Percentiles rank a stretch among this genome's conserved stretches.
Evolutionary conservation across 2,797 vertebrate genomes (phyloP).

Genomic region (Helarctos malayanus): DNA sequence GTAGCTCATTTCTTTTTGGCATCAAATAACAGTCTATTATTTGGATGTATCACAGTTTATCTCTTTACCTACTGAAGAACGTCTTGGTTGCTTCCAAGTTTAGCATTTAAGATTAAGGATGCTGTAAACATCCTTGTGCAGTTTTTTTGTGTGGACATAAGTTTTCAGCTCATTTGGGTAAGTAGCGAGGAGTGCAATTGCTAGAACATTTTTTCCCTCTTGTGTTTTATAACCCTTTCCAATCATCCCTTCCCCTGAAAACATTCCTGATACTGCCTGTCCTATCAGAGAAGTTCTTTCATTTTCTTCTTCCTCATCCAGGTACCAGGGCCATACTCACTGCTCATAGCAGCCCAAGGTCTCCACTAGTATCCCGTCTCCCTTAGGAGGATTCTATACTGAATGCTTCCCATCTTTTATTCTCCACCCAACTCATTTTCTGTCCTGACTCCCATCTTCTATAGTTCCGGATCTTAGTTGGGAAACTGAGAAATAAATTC

Average conservation of each 20-base stretch:
- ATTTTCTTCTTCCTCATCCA: not conserved
- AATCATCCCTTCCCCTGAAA: not conserved
- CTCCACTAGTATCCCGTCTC: not conserved
- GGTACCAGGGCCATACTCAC: not conserved
- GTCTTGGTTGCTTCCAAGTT: not conserved
- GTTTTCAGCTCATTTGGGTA: conserved; percentile 15
- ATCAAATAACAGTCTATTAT: not conserved
- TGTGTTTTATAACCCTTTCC: not conserved
- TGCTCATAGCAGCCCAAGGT: not conserved
- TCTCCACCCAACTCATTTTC: conserved; percentile 7
- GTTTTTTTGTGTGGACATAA: not conserved
- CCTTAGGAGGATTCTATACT: not conserved
- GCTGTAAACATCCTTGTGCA: not conserved
- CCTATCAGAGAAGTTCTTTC: not conserved
- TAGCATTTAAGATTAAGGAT: not conserved
- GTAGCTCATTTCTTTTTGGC: conserved; percentile 27
- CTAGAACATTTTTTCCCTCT: not conserved
- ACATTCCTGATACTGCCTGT: not conserved
- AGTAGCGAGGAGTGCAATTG: not conserved
- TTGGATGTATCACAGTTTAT: not conserved
- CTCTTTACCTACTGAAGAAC: not conserved
- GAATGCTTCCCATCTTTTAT: conserved; percentile 14
- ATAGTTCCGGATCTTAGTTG: conserved; percentile 42
- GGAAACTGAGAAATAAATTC: conserved; percentile 55
- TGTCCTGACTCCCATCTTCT: not conserved